Base-by-base conservation (phyloP, 2,797 vertebrate species). In the Muscicapa comitata region DNA sequence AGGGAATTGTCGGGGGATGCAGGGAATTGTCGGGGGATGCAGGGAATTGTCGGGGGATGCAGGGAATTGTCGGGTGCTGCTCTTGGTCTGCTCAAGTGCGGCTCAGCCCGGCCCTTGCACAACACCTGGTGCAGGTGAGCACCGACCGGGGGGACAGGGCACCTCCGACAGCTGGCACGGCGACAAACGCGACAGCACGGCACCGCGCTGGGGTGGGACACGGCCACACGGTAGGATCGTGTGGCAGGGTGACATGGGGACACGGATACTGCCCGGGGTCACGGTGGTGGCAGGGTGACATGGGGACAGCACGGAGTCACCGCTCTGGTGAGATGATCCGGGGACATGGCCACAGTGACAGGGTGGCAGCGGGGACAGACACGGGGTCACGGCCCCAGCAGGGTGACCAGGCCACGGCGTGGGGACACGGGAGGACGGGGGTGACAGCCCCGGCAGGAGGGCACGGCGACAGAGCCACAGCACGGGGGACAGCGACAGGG, bases 211-310 rank as follows among this genome's bases (percentile, higher is more conserved):
- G 10, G 38, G 6, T 8, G 26, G 26, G 8, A 20, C 50, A 7
- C 2, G 10, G 75, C 17, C 35, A 4, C 1, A 3, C 21, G 3
- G 4, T 0, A 8, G 62, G 21, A 21, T 6, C 3, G 47, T 2
- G 28, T 0, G 8, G 53, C 58, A 35, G 35, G 47, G 74, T 14
- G 79, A 35, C 58, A 19, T 0, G 3, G 68, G 62, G 77, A 48
- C 55, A 2, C 0, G 48, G 66, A 4, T 25, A 10, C 8, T 2
- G 55, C 11, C 1, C 2, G 23, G 78, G 48, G 19, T 67, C 25
- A 14, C 16, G 3, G 28, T 0, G 11, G 13, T 2, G 48, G 48
- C 37, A 17, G 37, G 54, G 50, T 15, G 61, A 31, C 53, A 18
- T 0, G 31, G 53, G 63, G 63, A 59, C 81, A 48, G 24, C 24